Evolutionary conservation across 2,888 invertebrate genomes (phyloP).

Genomic region (Laothoe populi): DNA sequence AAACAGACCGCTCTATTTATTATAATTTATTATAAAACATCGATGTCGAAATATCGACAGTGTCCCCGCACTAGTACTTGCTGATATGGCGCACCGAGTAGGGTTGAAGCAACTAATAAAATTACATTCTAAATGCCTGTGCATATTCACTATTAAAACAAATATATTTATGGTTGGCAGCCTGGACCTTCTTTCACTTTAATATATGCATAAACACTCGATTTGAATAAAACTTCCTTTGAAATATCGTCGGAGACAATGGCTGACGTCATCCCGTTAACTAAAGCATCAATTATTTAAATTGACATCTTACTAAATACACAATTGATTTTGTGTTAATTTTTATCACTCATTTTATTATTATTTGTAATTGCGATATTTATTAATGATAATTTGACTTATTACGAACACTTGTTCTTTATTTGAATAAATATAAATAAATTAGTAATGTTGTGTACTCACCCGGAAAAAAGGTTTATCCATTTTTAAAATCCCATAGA

Average conservation of each 20-base stretch:
- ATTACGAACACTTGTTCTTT: neutral
- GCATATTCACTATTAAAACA: neutral
- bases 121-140: constrained; percentile 15
- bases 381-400: too few relatives aligned
- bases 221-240: constrained; percentile 38
- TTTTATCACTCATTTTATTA: neutral
- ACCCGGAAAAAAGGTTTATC: constrained; percentile 79
- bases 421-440: neutral
- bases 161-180: too few relatives aligned
- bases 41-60: constrained; percentile 50
- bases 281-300: constrained; percentile 31
- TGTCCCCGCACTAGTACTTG: constrained; percentile 59
- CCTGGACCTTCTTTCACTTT: neutral
- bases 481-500: constrained; percentile 69
- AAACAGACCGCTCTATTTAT: constrained; percentile 10
- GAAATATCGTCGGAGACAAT: constrained; percentile 52
- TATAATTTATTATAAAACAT: constrained; percentile 37
- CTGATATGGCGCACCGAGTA: constrained; percentile 60
- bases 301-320: constrained; percentile 5
- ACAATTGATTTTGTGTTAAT: constrained; percentile 6
- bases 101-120: constrained; percentile 38
- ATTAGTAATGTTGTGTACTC: constrained; percentile 33
- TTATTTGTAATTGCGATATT: neutral
- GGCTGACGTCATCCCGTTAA: constrained; percentile 62
- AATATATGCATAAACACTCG: constrained; percentile 16